Base-by-base conservation (phyloP, 2,113 vertebrate genomes). In the Odontesthes bonariensis region DNA sequence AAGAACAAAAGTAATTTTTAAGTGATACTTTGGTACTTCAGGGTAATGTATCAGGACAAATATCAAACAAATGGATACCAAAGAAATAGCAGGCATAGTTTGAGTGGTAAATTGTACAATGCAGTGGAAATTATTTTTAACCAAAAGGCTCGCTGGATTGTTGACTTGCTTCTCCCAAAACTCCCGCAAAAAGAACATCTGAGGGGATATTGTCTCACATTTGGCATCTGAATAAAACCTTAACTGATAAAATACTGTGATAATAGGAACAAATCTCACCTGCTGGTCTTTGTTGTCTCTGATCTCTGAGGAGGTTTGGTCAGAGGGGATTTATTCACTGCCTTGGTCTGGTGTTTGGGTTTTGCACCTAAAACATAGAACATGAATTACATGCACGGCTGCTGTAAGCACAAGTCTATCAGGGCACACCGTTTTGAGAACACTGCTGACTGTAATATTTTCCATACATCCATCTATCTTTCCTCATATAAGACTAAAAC, bases 231-330 rank as follows among this genome's bases (percentile, higher is more conserved):
- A 38, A 19, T 16, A 62, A 49, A 40, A 1, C 12, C 13, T 56
- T 46, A 33, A 16, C 11, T n/a, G 22, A 35, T 53, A 20, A 49
- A 33, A 20, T 5, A 9, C 6, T 38, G 35, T 8, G 35, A 10
- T 38, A 38, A 7, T 38, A 20, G 19, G 7, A 3, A 14, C 31
- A 14, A 47, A 61, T 32, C 90, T 93, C 78, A 95, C 94, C 94
- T 93, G 91, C 74, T 89, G 54, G 75, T 78, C 84, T 91, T 95
- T 69, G 91, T 31, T 8, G 84, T n/a, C 19, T 94, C 92, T 16
- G 88, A 47, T 78, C 88, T 93, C 69, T 86, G 92, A 55, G 77
- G 68, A 53, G 85, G 65, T 84, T 92, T 94, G 12, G 81, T 84
- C 66, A 86, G 79, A 0, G 89, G 75, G 3, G 91, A 82, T 82